Percentiles rank a stretch among this genome's conserved stretches.
phyloP scores from a whole-genome alignment of 2,113 vertebrate genomes.

The Ciconia boyciana region DNA sequence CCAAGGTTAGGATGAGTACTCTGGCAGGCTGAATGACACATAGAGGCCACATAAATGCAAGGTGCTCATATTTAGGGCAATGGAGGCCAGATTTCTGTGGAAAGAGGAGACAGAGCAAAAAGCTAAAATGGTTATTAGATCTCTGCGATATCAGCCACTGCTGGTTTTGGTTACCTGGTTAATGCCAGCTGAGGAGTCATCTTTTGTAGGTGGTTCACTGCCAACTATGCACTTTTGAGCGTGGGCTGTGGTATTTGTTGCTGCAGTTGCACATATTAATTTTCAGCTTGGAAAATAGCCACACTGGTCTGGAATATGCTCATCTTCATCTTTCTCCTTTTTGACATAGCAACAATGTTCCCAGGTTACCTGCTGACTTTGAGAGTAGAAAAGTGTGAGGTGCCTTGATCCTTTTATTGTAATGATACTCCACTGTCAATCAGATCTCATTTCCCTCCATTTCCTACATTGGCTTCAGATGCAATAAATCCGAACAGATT shows the following conservation, averaged over 20 bases:
- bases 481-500: not conserved
- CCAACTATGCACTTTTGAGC: constrained; percentile 35
- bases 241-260: constrained; percentile 38
- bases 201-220: constrained; percentile 33
- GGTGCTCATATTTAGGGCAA: not conserved
- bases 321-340: not conserved
- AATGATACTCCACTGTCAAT: not conserved
- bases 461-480: not conserved
- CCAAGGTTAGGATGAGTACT: not conserved
- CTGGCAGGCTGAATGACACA: not conserved
- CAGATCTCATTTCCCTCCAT: not conserved
- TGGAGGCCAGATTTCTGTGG: not conserved
- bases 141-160: not conserved
- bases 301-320: not conserved
- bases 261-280: constrained; percentile 27
- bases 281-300: constrained; percentile 47
- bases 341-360: not conserved
- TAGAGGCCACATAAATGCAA: not conserved
- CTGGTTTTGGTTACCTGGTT: constrained; percentile 49
- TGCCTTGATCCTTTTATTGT: not conserved
- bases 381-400: not conserved
- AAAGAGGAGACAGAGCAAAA: constrained; percentile 3
- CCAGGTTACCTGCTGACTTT: not conserved
- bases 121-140: constrained; percentile 27
- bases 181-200: constrained; percentile 38